These are phyloP conservation scores for Musca vetustissima DNA, from an alignment of 1,140 invertebrate species.

Conservation along the genomic window DNA sequence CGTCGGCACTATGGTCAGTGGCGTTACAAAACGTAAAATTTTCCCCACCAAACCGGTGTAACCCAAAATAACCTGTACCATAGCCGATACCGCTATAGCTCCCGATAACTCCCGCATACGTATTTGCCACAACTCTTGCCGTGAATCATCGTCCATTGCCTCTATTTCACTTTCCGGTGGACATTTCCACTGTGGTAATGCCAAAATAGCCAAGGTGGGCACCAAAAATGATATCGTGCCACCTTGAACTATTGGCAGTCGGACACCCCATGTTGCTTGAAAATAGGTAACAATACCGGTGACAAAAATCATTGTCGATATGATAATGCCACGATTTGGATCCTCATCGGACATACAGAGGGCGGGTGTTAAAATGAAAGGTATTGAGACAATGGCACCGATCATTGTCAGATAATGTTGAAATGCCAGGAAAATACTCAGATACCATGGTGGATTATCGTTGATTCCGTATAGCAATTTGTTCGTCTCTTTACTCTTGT, in stretches of 20 bases:
- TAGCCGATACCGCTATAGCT: conserved; percentile 78
- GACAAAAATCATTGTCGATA: conserved; percentile 87
- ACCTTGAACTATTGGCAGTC: conserved; percentile 69
- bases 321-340: conserved; percentile 76
- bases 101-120: conserved; percentile 83
- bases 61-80: conserved; percentile 76
- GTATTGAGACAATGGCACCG: conserved; percentile 81
- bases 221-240: conserved; percentile 84
- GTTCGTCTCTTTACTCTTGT: conserved; percentile 17
- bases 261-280: conserved; percentile 78
- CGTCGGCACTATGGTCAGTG: conserved; percentile 78
- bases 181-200: conserved; percentile 77
- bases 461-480: conserved; percentile 71
- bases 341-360: conserved; percentile 81
- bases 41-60: conserved; percentile 72
- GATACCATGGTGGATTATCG: conserved; percentile 80
- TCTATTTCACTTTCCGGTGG: conserved; percentile 61
- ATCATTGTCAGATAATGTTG: conserved; percentile 90
- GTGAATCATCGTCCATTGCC: conserved; percentile 62
- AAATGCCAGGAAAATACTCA: conserved; percentile 79
- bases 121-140: conserved; percentile 71
- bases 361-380: conserved; percentile 77
- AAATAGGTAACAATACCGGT: conserved; percentile 81
- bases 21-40: conserved; percentile 73
- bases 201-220: conserved; percentile 81